Percentiles rank a stretch among this genome's conserved stretches.
phyloP scores from a whole-genome alignment of 2,888 invertebrate species.

The Alentia gelatinosa region DNA sequence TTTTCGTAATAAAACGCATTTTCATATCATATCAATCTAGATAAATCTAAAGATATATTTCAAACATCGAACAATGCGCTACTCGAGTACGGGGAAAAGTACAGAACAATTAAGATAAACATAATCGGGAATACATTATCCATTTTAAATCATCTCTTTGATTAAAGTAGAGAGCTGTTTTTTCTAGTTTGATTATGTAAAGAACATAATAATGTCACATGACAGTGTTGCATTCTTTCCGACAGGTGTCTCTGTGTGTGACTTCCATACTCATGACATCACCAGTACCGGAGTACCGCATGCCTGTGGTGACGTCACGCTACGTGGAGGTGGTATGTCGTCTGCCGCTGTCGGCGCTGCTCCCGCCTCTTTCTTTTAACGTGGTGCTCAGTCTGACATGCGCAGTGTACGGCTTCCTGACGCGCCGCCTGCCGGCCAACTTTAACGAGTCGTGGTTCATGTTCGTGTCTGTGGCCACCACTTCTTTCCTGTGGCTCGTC shows the following conservation, averaged over 20 bases:
- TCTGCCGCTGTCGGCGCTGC: slow-evolving; percentile 67
- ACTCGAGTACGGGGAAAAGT: too few relatives aligned
- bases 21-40: too few relatives aligned
- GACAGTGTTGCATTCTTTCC: not conserved
- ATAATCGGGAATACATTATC: too few relatives aligned
- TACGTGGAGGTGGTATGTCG: slow-evolving; percentile 70
- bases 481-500: slow-evolving; percentile 61
- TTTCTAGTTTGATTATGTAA: too few relatives aligned
- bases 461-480: slow-evolving; percentile 62
- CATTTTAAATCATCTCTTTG: too few relatives aligned
- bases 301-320: slow-evolving; percentile 63
- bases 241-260: not conserved
- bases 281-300: not conserved
- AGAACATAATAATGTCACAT: not conserved
- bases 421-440: slow-evolving; percentile 62
- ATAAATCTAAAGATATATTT: too few relatives aligned
- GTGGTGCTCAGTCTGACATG: slow-evolving; percentile 58
- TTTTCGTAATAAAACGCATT: too few relatives aligned
- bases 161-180: too few relatives aligned
- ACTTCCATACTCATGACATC: not conserved
- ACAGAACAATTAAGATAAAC: too few relatives aligned
- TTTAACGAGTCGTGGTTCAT: slow-evolving; percentile 65
- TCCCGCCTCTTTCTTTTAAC: slow-evolving; percentile 67
- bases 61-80: too few relatives aligned
- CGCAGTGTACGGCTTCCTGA: slow-evolving; percentile 60